Conservation (phyloP, 2,888 invertebrate genomes). For the Phaedon cochleariae region DNA sequence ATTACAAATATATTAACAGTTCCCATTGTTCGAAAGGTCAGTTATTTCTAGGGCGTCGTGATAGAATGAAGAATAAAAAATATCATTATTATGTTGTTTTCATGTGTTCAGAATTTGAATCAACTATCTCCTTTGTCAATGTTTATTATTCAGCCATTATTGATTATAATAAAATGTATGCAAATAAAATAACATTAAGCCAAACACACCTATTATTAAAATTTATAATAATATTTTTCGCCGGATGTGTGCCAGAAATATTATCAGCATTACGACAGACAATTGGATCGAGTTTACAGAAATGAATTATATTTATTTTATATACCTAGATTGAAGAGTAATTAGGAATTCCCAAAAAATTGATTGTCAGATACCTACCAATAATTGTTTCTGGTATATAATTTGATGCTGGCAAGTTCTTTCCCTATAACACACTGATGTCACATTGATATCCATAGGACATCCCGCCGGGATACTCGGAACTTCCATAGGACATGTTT, state of each 20-base stretch:
- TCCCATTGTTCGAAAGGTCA: slow-evolving; percentile 11
- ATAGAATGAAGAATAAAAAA: slow-evolving; percentile 22
- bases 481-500: too few species aligned
- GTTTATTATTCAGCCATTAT: slow-evolving; percentile 34
- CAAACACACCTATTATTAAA: slow-evolving; percentile 46
- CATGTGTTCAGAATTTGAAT: slow-evolving; percentile 34
- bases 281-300: too few species aligned
- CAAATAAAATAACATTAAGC: slow-evolving; percentile 39
- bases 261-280: slow-evolving; percentile 32
- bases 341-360: too few species aligned
- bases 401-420: too few species aligned
- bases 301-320: too few species aligned
- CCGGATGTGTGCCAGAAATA: slow-evolving; percentile 45
- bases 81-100: slow-evolving; percentile 31
- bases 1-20: neutral
- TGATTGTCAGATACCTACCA: too few species aligned
- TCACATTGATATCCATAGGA: too few species aligned
- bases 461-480: too few species aligned
- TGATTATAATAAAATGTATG: slow-evolving; percentile 36
- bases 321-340: too few species aligned
- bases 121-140: slow-evolving; percentile 27
- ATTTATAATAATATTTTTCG: slow-evolving; percentile 36
- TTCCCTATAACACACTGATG: too few species aligned
- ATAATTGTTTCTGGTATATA: too few species aligned
- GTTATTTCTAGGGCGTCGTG: slow-evolving; percentile 9